Base-by-base conservation (phyloP, 2,113 vertebrate species). In the Bujurquina vittata region DNA sequence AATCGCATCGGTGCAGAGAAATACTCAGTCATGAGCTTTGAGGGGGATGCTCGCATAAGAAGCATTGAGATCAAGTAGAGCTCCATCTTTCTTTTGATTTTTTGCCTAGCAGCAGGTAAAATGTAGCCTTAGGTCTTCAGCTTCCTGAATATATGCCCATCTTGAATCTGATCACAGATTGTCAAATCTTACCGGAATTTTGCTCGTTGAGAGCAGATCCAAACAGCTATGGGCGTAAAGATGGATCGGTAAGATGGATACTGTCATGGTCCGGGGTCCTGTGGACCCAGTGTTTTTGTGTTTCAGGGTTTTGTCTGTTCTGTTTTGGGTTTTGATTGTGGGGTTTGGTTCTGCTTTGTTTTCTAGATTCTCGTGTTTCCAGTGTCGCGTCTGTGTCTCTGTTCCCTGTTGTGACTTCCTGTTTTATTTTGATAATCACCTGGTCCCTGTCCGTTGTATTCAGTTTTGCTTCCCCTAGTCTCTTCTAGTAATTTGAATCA, bases 1-100 rank as follows among this genome's bases (percentile, higher is more conserved):
- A 96, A 96, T 79, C 95, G 95, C 62, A 72, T 82, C 0, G 94
- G 91, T 0, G 88, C 77, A 0, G 86, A 94, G 26, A 94, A 95
- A 72, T 95, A 94, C 83, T 88, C 75, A 0, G 58, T 81, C 84
- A 29, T 96, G 6, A 74, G 58, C 43, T 87, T 96, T 9, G 79
- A 91, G 0, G 95, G 91, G 0, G 94, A 94, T 0, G 91, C 62
- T 54, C 92, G 88, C 84, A 83, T 96, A 80, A 67, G 2, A 0
- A 87, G 90, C 57, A 0, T 96, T 1, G 81, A 94, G 26, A 90
- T 95, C 67, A 92, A 26, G 26, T 26, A 26, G 26, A 26, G 26
- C 26, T 26, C 26, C 2, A 26, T 26, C 26, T 26, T 37, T 52
- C 18, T 73, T 73, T 57, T 49, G 3, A n/a, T n/a, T n/a, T n/a